Evolutionary conservation across 2,113 vertebrate genomes (phyloP).

Genomic region (Gnathonemus echidnorhynchus): DNA sequence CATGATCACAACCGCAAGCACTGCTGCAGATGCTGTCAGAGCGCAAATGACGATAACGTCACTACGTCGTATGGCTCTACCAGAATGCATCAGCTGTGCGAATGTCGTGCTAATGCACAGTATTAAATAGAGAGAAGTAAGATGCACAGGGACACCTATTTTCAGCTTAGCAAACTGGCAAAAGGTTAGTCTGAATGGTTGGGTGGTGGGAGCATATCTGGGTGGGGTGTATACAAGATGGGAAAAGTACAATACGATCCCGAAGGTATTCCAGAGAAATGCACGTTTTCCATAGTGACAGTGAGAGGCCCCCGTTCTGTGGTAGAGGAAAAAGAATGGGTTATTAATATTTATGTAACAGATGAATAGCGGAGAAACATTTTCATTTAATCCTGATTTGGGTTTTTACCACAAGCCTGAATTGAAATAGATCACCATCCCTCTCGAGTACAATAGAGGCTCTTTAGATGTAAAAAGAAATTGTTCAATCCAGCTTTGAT

Average conservation of each 20-base stretch:
- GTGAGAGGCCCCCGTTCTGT: neutral
- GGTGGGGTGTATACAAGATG: neutral
- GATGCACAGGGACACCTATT: neutral
- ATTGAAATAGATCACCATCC: constrained; percentile 13
- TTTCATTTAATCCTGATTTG: constrained; percentile 11
- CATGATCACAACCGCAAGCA: neutral
- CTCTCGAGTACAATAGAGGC: constrained; percentile 14
- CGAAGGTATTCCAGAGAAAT: neutral
- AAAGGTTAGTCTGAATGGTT: neutral
- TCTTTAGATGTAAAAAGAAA: constrained; percentile 11
- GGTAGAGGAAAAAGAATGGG: neutral
- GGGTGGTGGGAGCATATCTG: neutral
- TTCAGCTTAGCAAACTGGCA: neutral
- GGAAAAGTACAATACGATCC: neutral
- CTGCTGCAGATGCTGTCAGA: neutral
- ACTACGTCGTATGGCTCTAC: neutral
- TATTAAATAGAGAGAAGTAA: neutral
- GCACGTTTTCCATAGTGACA: neutral
- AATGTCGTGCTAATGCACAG: neutral
- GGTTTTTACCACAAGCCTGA: neutral
- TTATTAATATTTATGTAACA: constrained; percentile 16
- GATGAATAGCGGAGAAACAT: constrained; percentile 1
- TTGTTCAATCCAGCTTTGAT: neutral
- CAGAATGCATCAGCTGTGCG: neutral
- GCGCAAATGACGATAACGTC: neutral